Evolutionary conservation across 2,797 vertebrate genomes (phyloP), one percentile per base, ranked within the genome.

Genomic region (Chromis chromis): DNA sequence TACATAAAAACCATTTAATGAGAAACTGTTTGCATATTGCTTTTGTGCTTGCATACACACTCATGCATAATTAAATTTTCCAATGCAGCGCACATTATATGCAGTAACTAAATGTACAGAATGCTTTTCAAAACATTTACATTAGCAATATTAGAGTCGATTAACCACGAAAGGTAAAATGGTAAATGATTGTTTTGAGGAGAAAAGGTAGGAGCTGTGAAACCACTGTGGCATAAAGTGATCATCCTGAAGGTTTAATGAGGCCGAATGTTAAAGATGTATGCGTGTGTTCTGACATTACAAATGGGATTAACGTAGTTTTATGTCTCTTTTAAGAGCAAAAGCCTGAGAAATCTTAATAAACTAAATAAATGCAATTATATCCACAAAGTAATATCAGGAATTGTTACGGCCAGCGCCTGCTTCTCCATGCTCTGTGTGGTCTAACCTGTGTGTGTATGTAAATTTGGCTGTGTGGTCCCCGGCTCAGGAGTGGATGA

Each of bases 201-300:
- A 49, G 65, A 65, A 61, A 75, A 65, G 12, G 19, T 44, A 49
- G 28, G 57, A 76, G 71, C 81, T 62, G 25, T 27, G 9, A 59
- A 70, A 81, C 69, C 71, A 68, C 56, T 71, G 70, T 31, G 55
- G 48, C 55, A 58, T 36, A 36, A 66, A 36, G 48, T 36, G 39
- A 83, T 83, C 70, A 79, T 65, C 39, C 65, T 52, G 57, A 63
- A 54, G 71, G 71, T 77, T 78, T 83, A 86, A 83, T 86, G 70
- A 81, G 76, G 76, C 64, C 84, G 84, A 83, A 76, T 82, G 70
- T 54, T 78, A 69, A 81, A 85, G 81, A 87, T 81, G 82, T 12
- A 24, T 59, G 72, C 73, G 77, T 78, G 57, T 50, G 60, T 46
- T 28, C 36, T 40, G 12, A 50, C 14, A 27, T 64, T 63, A 56